Percentiles rank a stretch among this genome's conserved stretches.
Conservation (phyloP, 2,797 vertebrate genomes). For the Danio kyathit region DNA sequence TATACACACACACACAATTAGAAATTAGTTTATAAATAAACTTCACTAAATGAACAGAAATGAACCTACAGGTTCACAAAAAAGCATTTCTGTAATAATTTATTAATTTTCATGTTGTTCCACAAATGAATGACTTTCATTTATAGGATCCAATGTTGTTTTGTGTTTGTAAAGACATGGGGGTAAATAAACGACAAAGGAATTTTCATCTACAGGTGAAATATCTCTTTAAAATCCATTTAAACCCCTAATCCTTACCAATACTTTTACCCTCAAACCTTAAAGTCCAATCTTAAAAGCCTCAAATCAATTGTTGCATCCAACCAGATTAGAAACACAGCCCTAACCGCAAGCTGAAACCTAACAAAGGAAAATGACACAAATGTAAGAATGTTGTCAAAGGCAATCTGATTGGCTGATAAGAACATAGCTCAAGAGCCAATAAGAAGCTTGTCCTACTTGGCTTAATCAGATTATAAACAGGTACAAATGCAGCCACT, state of each 20-base stretch:
- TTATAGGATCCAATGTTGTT: not conserved
- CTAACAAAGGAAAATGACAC: not conserved
- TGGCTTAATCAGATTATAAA: constrained; percentile 9
- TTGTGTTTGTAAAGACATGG: not conserved
- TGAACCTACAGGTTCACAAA: too few species aligned
- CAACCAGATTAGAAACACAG: constrained; percentile 5
- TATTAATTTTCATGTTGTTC: not conserved
- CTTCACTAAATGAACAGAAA: too few species aligned
- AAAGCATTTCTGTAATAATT: too few species aligned
- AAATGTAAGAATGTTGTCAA: not conserved
- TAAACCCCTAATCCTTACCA: not conserved
- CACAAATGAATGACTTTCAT: not conserved
- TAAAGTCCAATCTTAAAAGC: not conserved
- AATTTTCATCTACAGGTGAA: not conserved
- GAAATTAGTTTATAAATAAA: too few species aligned
- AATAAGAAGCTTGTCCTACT: not conserved
- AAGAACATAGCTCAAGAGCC: not conserved
- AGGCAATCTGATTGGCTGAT: not conserved
- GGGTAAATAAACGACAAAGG: not conserved
- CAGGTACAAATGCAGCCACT: not conserved
- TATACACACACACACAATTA: too few species aligned
- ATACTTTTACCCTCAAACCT: not conserved
- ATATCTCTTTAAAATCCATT: not conserved
- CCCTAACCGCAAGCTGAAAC: not conserved
- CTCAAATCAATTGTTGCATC: not conserved